Percentiles rank a stretch among this genome's conserved stretches.
Conservation (phyloP, 2,888 invertebrate species). For the Lamellibrachia satsuma region DNA sequence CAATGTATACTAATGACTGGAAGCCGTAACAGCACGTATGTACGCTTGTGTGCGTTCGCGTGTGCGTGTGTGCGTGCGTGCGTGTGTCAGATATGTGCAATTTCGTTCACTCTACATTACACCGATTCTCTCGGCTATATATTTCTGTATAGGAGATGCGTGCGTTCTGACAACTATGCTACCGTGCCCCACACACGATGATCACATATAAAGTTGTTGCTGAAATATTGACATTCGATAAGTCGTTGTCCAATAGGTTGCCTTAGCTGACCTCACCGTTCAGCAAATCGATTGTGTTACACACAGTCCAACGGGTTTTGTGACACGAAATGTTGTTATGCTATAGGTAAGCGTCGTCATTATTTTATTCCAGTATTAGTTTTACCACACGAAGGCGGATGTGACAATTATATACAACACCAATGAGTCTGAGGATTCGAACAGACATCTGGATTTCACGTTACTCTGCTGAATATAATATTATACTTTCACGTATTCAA, state of each 20-base stretch:
- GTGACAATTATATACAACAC: not conserved
- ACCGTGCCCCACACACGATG: not conserved
- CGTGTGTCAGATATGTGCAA: not conserved
- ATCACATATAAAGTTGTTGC: not conserved
- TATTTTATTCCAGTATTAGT: not conserved
- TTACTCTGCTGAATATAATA: not conserved
- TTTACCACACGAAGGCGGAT: not conserved
- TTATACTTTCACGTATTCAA: not conserved
- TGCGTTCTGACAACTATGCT: not conserved
- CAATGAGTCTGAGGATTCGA: too few species aligned
- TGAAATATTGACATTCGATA: conserved; percentile 8
- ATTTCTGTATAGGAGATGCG: too few species aligned
- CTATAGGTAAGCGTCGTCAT: not conserved
- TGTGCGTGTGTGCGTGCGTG: not conserved
- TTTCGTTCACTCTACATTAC: too few species aligned
- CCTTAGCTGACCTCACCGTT: not conserved
- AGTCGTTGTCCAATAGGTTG: not conserved
- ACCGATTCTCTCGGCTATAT: too few species aligned
- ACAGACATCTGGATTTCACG: too few species aligned
- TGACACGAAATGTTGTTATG: not conserved
- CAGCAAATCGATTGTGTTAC: not conserved
- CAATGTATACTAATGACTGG: not conserved
- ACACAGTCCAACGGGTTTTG: not conserved
- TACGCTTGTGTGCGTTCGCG: not conserved
- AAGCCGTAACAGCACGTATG: not conserved